A percentile compares a stretch with the other conserved stretches of the same genome.
phyloP scores from a whole-genome alignment of 2,113 vertebrate species.

The Centropristis striata region DNA sequence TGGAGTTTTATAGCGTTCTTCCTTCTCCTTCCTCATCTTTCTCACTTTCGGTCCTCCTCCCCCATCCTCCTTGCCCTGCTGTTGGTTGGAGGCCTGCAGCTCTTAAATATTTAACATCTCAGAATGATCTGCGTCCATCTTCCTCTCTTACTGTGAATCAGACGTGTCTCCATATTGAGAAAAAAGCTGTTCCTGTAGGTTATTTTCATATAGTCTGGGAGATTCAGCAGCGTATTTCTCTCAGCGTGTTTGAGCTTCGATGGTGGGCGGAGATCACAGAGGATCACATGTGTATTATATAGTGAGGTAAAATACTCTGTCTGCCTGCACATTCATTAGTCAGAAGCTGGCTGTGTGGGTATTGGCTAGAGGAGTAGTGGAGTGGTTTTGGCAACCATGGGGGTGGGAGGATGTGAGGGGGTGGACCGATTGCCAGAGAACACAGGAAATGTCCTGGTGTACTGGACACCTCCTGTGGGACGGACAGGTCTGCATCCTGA shows the following conservation, averaged over 20 bases:
- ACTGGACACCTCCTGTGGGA: conserved; percentile 42
- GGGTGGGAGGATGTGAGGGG: conserved; percentile 68
- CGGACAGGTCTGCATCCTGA: conserved; percentile 30
- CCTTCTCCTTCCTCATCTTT: conserved; percentile 55
- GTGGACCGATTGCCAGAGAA: conserved; percentile 56
- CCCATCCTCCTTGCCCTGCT: conserved; percentile 16
- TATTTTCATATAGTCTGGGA: conserved; percentile 21
- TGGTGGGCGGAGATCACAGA: conserved; percentile 52
- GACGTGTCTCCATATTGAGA: conserved; percentile 8
- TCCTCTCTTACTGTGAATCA: conserved; percentile 33
- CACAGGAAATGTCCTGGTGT: conserved; percentile 59
- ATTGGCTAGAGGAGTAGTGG: conserved; percentile 46
- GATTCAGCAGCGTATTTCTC: conserved; percentile 29
- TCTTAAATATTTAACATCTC: conserved; percentile 79
- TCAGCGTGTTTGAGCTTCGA: not conserved
- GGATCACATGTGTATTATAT: conserved; percentile 45
- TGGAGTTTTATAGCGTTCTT: conserved; percentile 54
- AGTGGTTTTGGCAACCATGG: conserved; percentile 53
- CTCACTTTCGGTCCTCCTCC: conserved; percentile 50
- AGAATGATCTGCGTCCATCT: conserved; percentile 46
- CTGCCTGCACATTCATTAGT: conserved; percentile 56
- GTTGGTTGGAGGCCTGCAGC: conserved; percentile 36
- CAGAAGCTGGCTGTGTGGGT: conserved; percentile 66
- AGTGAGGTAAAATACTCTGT: conserved; percentile 53
- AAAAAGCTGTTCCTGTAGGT: not conserved